phyloP scores from a whole-genome alignment of 2,888 invertebrate species.

The Willowsia nigromaculata region DNA sequence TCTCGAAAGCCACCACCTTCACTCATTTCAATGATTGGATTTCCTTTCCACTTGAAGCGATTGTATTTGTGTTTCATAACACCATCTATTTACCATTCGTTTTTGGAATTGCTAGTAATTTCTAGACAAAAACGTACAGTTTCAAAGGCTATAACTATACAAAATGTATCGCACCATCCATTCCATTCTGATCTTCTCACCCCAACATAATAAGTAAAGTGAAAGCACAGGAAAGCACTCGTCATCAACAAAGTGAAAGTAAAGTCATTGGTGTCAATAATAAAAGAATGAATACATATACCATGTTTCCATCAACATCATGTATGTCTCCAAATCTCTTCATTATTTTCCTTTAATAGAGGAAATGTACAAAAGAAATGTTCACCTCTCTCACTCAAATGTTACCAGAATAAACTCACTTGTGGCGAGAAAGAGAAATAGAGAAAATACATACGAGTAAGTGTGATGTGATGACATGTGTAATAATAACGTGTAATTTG shows the following conservation, averaged over 20 bases:
- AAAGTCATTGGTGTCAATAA: slow-evolving; percentile 32
- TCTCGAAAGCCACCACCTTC: not conserved
- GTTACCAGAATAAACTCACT: not conserved
- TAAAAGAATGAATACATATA: slow-evolving; percentile 44
- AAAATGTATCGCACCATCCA: too few species aligned
- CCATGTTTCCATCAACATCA: slow-evolving; percentile 42
- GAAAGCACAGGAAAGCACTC: slow-evolving; percentile 20
- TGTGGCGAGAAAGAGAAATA: not conserved
- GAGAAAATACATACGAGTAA: not conserved
- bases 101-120: slow-evolving; percentile 40
- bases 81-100: slow-evolving; percentile 25
- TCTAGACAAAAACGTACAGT: not conserved
- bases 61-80: slow-evolving; percentile 54
- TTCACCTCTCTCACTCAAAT: not conserved
- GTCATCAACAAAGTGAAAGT: slow-evolving; percentile 49
- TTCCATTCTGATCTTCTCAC: not conserved
- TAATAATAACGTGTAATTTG: slow-evolving; percentile 45
- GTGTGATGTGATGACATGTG: not conserved
- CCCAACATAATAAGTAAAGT: not conserved
- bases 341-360: slow-evolving; percentile 31
- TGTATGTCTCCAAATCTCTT: not conserved
- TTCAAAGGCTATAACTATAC: not conserved
- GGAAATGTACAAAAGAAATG: slow-evolving; percentile 43
- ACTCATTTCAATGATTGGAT: slow-evolving; percentile 42
- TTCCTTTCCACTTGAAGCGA: not conserved